Base-by-base conservation (phyloP, 2,888 invertebrate species). In the Chymomyza amoena region DNA sequence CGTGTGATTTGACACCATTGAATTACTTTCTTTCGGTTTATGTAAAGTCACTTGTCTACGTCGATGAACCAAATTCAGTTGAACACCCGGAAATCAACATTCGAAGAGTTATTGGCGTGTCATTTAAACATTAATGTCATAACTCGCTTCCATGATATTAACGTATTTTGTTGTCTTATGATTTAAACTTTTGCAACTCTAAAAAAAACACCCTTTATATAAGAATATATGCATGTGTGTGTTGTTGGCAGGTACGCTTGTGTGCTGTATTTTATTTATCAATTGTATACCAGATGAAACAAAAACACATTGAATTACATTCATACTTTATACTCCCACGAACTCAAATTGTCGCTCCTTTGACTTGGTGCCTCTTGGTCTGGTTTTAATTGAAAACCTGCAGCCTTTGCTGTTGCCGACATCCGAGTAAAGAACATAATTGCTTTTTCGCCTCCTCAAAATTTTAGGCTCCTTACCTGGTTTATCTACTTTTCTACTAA, bases 221-320 rank as follows among this genome's bases (percentile, higher is more conserved):
- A 18, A 1, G 56, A 2, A 56, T 56, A 6, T 56, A 15, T 1
- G 56, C 1, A 7, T 56, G 57, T 18, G 13, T 57, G 28, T 57
- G 87, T 64, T 72, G 78, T 72, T 83, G 88, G 75, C 86, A 85
- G 88, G 67, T 77, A 73, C 64, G 68, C 78, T 10, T 25, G 28
- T 51, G 61, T 18, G 36, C 78, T 86, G 76, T 73, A 83, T 83
- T 83, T 78, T 84, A 88, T 88, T 86, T 88, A 78, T 78, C 86
- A 88, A 88, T 83, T 10, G 13, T 13, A 75, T 77, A 70, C 70
- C 70, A 82, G 83, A 77, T 85, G 80, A 75, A 82, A 77, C 75
- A 70, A 62, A 36, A 9, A 61, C 39, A 60, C 57, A 57, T 57
- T 20, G 28, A 4, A 10, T 25, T 25, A 57, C 57, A 25, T 57